Conservation (phyloP, 2,113 vertebrate species). For the Benitochromis conjunctus region DNA sequence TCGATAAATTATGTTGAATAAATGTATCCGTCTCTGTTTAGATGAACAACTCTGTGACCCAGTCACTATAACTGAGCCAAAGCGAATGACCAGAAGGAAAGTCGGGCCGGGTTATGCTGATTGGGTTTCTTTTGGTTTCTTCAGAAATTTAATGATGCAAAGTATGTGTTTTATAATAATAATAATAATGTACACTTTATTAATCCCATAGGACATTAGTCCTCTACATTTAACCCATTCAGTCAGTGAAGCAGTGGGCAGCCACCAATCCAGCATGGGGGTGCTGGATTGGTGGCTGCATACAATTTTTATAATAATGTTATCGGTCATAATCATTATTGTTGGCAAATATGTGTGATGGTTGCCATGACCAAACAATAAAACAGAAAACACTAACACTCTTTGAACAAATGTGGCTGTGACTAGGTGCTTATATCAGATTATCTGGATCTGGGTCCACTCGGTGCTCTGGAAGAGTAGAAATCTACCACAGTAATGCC, state of each 20-base stretch:
- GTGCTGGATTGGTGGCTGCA: too few species aligned
- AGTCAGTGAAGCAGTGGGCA: too few species aligned
- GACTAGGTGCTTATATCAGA: neutral
- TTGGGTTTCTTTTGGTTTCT: rapidly evolving
- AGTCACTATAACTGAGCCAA: rapidly evolving
- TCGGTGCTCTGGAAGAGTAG: rapidly evolving
- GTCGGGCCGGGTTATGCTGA: rapidly evolving
- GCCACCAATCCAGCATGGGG: too few species aligned
- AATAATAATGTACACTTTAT: too few species aligned
- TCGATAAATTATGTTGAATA: neutral
- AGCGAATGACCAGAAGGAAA: rapidly evolving
- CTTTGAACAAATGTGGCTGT: rapidly evolving
- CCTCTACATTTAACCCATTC: too few species aligned
- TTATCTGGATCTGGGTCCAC: rapidly evolving
- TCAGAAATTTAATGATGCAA: neutral
- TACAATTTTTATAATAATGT: too few species aligned
- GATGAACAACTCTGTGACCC: neutral
- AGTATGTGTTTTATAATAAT: neutral
- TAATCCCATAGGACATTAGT: too few species aligned
- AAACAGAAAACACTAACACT: neutral
- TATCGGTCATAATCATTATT: neutral
- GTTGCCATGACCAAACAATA: neutral
- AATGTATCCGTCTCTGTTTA: neutral
- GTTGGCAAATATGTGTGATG: rapidly evolving
- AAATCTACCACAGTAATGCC: rapidly evolving